These are phyloP conservation scores for Pelodytes ibericus DNA, from an alignment of 2,797 vertebrate species.

Conservation along the genomic window DNA sequence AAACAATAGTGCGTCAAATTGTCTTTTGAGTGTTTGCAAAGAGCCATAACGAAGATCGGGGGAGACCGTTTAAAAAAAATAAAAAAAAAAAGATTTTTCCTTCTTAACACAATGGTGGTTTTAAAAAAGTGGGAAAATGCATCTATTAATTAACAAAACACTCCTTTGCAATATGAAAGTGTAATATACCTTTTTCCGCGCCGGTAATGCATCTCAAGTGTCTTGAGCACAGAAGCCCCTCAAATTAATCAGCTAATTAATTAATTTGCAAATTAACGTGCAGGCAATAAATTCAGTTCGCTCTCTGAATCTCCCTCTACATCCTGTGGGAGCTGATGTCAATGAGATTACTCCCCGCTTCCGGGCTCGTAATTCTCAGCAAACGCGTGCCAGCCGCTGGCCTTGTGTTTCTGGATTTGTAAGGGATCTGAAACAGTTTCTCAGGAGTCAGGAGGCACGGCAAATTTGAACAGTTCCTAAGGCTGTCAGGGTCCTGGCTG, in stretches of 20 bases:
- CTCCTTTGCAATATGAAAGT: slow-evolving; percentile 49
- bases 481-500: no score
- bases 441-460: no score
- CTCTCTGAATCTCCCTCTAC: slow-evolving; percentile 13
- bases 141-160: slow-evolving; percentile 45
- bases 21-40: slow-evolving; percentile 69
- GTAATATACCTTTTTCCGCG: slow-evolving; percentile 18
- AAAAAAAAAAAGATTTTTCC: slow-evolving; percentile 1
- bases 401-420: no score
- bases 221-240: slow-evolving; percentile 49
- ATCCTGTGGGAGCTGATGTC: slow-evolving; percentile 33
- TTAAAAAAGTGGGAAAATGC: slow-evolving; percentile 27
- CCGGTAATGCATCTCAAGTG: slow-evolving; percentile 50
- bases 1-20: slow-evolving; percentile 79
- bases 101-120: no score
- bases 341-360: slow-evolving; percentile 24
- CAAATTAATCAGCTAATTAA: slow-evolving; percentile 55
- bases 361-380: slow-evolving; percentile 33
- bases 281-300: slow-evolving; percentile 52
- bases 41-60: slow-evolving; percentile 11
- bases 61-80: neutral
- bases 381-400: no score
- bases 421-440: no score
- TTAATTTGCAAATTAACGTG: slow-evolving; percentile 55
- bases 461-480: no score